Evolutionary conservation across 2,797 vertebrate genomes (phyloP), one percentile per base, ranked within the genome.

Genomic region (Eutrigla gurnardus): DNA sequence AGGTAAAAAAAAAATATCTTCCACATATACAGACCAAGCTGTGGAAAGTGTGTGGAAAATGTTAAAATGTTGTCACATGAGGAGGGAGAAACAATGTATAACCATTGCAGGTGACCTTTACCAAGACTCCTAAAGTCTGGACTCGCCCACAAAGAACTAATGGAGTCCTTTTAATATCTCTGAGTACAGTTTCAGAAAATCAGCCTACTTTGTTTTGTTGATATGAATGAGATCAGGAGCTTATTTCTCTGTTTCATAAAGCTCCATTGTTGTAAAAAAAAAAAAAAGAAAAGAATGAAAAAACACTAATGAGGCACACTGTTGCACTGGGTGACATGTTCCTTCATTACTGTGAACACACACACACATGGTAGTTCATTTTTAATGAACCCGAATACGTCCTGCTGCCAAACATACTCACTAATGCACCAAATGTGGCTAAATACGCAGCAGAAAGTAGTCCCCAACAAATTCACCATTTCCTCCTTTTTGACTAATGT

Each of bases 161-260:
- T 60, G 6, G 4, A 40, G 37, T 45, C 32, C 4, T 69, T 72
- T 37, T 25, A 11, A 12, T 53, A 12, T 2, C 7, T 65, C 17
- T 55, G 35, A 57, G n/a, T 61, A 45, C 47, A 58, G 37, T 63
- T 57, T 66, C 7, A 62, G 35, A 18, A 73, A 81, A 61, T 60
- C n/a, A 58, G 6, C 6, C 36, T 17, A 58, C 40, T 65, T 54
- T 45, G 25, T 66, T 66, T 61, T 18, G 54, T 53, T 13, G 13
- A 62, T 42, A 47, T 8, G 18, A 53, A 64, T 53, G 50, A 37
- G 39, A 40, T 58, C 50, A 50, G 45, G 13, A 50, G 15, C 7
- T 11, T 47, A 37, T 54, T 54, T 14, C 12, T 35, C 11, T 62
- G 17, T 60, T 18, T 14, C 18, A 39, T 12, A 43, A 37, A 68